Base-by-base conservation (phyloP, 1,140 invertebrate species). In the Octopus sinensis region DNA sequence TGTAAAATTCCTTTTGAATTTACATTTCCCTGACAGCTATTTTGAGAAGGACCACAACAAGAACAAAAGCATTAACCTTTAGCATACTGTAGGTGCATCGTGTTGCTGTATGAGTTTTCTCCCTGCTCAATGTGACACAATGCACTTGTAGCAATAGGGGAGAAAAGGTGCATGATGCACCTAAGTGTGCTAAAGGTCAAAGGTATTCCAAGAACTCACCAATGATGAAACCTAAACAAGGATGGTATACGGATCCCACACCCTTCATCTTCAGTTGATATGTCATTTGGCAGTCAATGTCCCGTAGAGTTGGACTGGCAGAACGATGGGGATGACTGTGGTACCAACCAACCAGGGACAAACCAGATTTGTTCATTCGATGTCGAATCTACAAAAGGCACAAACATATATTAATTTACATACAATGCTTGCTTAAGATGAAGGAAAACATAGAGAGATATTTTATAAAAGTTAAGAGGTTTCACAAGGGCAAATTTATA, bases 201-300 rank as follows among this genome's bases (percentile, higher is more conserved):
- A 43, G 30, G 17, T 10, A 13, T 73, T 30, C 78, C 53, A 10
- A 82, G 4, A 12, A 84, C 89, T 90, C 92, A 97, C 96, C 97
- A 83, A 96, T 95, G 89, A 98, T 98, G 53, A 98, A 92, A 76
- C 96, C 96, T 85, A 98, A 93, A 88, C 96, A 98, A 6, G 97
- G 97, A 73, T 95, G 95, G 86, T 98, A 98, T 83, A 95, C 94
- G 92, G 97, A 96, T 82, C 94, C 95, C 6, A 94, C 93, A 2
- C 96, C 96, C 86, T 96, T 95, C 95, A 98, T 96, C 89, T 94
- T 95, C 78, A 98, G 95, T 92, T 99, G 96, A 92, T 98, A 97
- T 86, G 97, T 96, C 80, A 98, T 91, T 89, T 98, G 97, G 83
- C 95, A 94, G 87, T 97, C 96, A 83, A 97, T 95, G 90, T 98